Percentiles rank a stretch among this genome's conserved stretches.
These are phyloP conservation scores for Montipora efflorescens DNA, from an alignment of 64 coral and sea anemone genomes.

Conservation along the genomic window DNA sequence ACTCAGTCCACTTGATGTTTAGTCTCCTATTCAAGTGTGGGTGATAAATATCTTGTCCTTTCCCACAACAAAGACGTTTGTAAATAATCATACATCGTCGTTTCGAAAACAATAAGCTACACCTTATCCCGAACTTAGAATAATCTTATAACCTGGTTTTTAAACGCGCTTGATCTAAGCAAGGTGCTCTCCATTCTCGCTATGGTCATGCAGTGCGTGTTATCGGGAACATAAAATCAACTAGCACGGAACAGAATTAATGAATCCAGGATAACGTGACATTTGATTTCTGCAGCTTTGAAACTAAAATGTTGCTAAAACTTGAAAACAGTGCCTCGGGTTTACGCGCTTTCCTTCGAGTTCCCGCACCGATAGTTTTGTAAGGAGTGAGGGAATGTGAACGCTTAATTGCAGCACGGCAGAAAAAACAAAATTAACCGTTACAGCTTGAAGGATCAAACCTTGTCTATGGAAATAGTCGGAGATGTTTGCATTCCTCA, in stretches of 20 bases:
- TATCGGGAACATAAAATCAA: constrained; percentile 1
- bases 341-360: not conserved
- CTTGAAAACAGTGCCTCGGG: too few relatives aligned
- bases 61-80: not conserved
- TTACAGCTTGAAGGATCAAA: constrained; percentile 12
- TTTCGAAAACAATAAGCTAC: not conserved
- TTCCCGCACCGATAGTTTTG: not conserved
- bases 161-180: constrained; percentile 2
- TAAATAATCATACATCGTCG: not conserved
- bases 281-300: too few relatives aligned
- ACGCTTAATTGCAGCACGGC: not conserved
- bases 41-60: not conserved
- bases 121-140: too few relatives aligned
- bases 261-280: too few relatives aligned
- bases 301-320: too few relatives aligned
- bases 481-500: not conserved
- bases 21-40: not conserved
- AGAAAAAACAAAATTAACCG: not conserved
- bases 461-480: not conserved
- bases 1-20: not conserved
- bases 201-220: not conserved
- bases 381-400: not conserved
- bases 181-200: not conserved
- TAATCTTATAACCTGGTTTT: too few relatives aligned
- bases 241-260: not conserved